phyloP scores from a whole-genome alignment of 2,888 invertebrate species.

The Labia minor region DNA sequence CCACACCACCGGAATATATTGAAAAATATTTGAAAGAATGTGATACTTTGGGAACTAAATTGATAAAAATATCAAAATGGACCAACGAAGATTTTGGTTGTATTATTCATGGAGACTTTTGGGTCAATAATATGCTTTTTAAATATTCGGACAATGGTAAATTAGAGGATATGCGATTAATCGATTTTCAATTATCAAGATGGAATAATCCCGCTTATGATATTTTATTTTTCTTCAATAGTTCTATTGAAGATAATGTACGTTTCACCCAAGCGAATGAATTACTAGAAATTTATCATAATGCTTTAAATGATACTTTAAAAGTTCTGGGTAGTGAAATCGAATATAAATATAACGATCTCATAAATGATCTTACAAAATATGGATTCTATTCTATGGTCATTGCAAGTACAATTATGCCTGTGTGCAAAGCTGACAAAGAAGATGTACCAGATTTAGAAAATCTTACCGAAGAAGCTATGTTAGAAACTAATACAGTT shows the following conservation, averaged over 20 bases:
- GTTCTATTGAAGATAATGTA: conserved; percentile 17
- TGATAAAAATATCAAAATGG: neutral
- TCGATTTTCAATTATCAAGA: conserved; percentile 24
- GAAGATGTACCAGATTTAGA: neutral
- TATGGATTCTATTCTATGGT: neutral
- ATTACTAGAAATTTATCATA: conserved; percentile 16
- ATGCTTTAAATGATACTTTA: conserved; percentile 17
- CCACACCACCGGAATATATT: neutral
- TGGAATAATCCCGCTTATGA: conserved; percentile 21
- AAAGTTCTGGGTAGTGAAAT: neutral
- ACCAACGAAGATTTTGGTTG: neutral
- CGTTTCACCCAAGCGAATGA: neutral
- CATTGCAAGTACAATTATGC: neutral
- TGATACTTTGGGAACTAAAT: neutral
- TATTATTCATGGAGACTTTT: conserved; percentile 21
- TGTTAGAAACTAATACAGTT: neutral
- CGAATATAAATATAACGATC: neutral
- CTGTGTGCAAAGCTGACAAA: neutral
- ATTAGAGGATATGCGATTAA: conserved; percentile 14
- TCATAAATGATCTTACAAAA: neutral
- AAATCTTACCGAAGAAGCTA: neutral
- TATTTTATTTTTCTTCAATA: conserved; percentile 23
- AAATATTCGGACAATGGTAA: neutral
- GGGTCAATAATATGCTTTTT: conserved; percentile 25
- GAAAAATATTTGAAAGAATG: neutral